Conservation (phyloP, 2,113 vertebrate species). For the Ceuthmochares aereus region DNA sequence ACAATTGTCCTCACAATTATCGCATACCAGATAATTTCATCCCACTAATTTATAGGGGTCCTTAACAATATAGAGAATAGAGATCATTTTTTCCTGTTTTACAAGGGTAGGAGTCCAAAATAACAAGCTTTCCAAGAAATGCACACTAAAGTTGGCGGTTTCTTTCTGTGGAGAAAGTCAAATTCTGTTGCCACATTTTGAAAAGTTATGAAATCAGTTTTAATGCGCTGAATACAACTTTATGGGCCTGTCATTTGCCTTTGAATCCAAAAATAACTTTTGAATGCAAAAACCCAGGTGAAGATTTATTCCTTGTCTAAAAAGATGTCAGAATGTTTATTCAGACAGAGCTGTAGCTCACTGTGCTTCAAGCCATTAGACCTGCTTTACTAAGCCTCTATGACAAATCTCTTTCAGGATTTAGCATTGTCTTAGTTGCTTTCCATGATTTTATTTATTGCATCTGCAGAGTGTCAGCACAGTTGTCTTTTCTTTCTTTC, state of each 20-base stretch:
- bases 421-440: neutral
- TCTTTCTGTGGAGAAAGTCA: neutral
- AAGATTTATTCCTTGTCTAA: neutral
- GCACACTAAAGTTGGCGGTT: neutral
- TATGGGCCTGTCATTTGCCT: neutral
- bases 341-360: neutral
- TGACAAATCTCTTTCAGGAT: neutral
- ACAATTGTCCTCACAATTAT: neutral
- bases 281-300: neutral
- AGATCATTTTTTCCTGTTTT: neutral
- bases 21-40: neutral
- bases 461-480: neutral
- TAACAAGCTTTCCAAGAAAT: neutral
- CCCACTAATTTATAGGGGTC: neutral
- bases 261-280: neutral
- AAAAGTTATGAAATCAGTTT: neutral
- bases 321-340: constrained; percentile 7
- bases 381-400: neutral
- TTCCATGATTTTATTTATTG: neutral
- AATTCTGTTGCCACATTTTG: neutral
- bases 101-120: neutral
- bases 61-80: neutral
- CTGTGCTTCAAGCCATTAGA: neutral
- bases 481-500: neutral
- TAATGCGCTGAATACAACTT: neutral